These are phyloP conservation scores for Ridgeia piscesae DNA, from an alignment of 1,140 invertebrate species.

Conservation along the genomic window DNA sequence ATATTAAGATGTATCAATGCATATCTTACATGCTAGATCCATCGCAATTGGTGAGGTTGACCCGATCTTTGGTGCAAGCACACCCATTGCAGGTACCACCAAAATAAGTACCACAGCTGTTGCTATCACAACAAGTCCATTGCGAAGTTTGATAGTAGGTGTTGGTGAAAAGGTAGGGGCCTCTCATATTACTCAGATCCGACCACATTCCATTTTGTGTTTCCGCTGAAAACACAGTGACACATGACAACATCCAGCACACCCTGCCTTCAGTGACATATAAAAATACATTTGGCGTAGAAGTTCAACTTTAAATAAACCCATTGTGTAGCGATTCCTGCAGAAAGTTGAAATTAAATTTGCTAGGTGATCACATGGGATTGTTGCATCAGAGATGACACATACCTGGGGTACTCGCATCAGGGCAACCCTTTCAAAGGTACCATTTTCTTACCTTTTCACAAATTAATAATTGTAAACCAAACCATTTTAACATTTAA, in stretches of 20 bases:
- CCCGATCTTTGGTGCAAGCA: not conserved
- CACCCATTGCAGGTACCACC: not conserved
- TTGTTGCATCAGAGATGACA: no score
- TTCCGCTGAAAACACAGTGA: not conserved
- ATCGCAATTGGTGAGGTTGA: not conserved
- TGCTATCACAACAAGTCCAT: no score
- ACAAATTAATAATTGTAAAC: no score
- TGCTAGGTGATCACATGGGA: no score
- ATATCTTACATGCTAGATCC: slow-evolving; percentile 4
- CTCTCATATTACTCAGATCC: not conserved
- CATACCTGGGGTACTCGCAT: no score
- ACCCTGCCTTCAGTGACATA: not conserved
- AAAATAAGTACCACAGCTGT: not conserved
- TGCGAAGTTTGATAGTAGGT: no score
- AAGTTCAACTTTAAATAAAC: no score
- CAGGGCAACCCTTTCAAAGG: no score
- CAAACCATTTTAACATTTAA: no score
- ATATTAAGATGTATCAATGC: not conserved
- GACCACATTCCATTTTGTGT: slow-evolving; percentile 3
- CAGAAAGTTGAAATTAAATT: no score
- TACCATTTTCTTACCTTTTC: no score
- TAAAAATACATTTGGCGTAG: not conserved
- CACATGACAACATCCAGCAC: not conserved
- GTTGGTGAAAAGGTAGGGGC: not conserved
- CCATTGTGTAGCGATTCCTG: no score